phyloP scores from a whole-genome alignment of 2,113 vertebrate species.

The Calcarius ornatus region DNA sequence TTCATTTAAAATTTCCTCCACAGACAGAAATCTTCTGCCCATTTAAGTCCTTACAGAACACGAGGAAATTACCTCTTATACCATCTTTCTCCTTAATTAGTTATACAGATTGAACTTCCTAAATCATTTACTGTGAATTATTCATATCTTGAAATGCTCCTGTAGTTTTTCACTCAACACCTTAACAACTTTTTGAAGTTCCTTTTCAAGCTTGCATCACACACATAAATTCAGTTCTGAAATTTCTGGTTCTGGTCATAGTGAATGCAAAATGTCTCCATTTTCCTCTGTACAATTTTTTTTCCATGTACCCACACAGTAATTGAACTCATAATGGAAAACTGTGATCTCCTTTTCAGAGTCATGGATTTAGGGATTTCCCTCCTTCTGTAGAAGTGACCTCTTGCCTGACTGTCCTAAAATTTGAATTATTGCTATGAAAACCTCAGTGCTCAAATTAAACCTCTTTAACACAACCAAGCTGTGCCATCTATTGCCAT shows the following conservation, averaged over 20 bases:
- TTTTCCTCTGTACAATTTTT: neutral
- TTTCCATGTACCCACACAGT: accelerated
- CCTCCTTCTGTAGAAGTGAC: neutral
- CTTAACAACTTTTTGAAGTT: neutral
- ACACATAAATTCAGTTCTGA: neutral
- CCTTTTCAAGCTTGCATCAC: neutral
- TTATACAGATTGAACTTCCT: constrained; percentile 53
- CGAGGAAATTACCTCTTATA: constrained; percentile 44
- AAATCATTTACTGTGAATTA: constrained; percentile 44
- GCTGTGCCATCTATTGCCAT: neutral
- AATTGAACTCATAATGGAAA: neutral
- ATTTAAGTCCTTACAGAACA: constrained; percentile 1
- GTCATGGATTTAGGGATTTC: neutral
- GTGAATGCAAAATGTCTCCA: neutral
- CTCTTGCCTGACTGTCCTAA: neutral
- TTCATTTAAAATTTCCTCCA: constrained; percentile 16
- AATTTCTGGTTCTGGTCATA: neutral
- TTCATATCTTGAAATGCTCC: constrained; percentile 5
- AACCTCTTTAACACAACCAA: neutral
- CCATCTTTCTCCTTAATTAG: constrained; percentile 39
- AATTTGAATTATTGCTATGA: neutral
- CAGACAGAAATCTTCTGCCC: constrained; percentile 23
- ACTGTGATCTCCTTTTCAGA: neutral
- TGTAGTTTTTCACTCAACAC: neutral
- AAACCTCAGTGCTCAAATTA: neutral